Evolutionary conservation across 2,888 invertebrate genomes (phyloP).

Genomic region (Chloromyia formosa): DNA sequence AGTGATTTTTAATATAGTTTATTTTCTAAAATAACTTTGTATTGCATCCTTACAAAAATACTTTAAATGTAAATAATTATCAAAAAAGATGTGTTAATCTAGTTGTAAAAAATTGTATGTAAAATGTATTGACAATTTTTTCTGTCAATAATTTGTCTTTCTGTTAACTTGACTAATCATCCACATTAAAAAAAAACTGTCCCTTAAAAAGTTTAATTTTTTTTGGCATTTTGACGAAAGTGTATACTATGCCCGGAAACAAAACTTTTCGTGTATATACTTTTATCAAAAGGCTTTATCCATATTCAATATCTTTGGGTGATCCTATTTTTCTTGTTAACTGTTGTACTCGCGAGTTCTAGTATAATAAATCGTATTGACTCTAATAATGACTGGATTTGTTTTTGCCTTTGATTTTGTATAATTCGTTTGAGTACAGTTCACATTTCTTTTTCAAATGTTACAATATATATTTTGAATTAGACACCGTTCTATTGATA

Average conservation of each 20-base stretch:
- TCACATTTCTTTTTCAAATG: too few relatives aligned
- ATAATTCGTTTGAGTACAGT: not conserved
- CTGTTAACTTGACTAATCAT: slow-evolving; percentile 23
- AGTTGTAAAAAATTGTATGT: not conserved
- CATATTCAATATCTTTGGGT: too few relatives aligned
- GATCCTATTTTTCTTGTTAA: too few relatives aligned
- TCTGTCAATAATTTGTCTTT: not conserved
- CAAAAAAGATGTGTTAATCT: slow-evolving; percentile 25
- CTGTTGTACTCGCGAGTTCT: too few relatives aligned
- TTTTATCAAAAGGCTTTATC: too few relatives aligned
- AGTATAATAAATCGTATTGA: not conserved
- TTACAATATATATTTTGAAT: not conserved
- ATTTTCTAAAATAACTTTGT: slow-evolving; percentile 20
- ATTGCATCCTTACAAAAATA: slow-evolving; percentile 17
- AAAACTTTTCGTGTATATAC: too few relatives aligned
- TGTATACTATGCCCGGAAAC: too few relatives aligned
- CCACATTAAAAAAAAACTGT: not conserved
- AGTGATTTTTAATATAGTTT: slow-evolving; percentile 3
- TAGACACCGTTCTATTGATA: slow-evolving; percentile 14
- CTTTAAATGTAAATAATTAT: slow-evolving; percentile 1
- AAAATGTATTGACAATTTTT: not conserved
- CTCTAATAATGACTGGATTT: not conserved
- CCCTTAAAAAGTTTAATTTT: too few relatives aligned
- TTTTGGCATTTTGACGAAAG: too few relatives aligned
- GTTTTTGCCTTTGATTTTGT: not conserved